These are phyloP conservation scores for Netelia virgata DNA, from an alignment of 2,888 invertebrate species.

Conservation along the genomic window DNA sequence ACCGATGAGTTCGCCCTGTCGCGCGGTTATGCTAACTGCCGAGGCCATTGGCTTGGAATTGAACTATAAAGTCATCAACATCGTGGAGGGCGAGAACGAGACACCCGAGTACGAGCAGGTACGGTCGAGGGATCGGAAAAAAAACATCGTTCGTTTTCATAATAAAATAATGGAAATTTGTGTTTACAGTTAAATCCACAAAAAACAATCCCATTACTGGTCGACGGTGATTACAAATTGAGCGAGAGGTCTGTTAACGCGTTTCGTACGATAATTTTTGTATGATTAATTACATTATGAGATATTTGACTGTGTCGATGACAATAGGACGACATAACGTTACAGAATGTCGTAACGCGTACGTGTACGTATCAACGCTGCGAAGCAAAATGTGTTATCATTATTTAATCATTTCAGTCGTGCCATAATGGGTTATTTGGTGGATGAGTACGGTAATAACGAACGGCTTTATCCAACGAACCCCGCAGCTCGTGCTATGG, in stretches of 20 bases:
- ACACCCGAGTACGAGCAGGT: conserved; percentile 83
- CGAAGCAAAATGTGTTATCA: conserved; percentile 5
- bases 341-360: too few relatives aligned
- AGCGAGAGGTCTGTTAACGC: conserved; percentile 78
- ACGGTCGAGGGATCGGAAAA: conserved; percentile 20
- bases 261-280: neutral
- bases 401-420: conserved; percentile 79
- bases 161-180: neutral
- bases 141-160: neutral
- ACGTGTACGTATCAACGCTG: neutral
- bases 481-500: conserved; percentile 82
- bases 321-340: too few relatives aligned
- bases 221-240: conserved; percentile 81
- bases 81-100: conserved; percentile 82
- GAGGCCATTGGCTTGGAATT: conserved; percentile 82
- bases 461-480: conserved; percentile 84
- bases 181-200: conserved; percentile 75
- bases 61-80: conserved; percentile 80
- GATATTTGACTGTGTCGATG: neutral
- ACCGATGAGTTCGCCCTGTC: conserved; percentile 81
- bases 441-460: conserved; percentile 84
- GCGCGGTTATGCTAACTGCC: conserved; percentile 82
- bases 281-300: neutral
- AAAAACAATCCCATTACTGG: conserved; percentile 78
- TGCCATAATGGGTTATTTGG: conserved; percentile 85